Base-by-base conservation (phyloP, 2,888 invertebrate genomes). In the Eumacrocentrus americanus region DNA sequence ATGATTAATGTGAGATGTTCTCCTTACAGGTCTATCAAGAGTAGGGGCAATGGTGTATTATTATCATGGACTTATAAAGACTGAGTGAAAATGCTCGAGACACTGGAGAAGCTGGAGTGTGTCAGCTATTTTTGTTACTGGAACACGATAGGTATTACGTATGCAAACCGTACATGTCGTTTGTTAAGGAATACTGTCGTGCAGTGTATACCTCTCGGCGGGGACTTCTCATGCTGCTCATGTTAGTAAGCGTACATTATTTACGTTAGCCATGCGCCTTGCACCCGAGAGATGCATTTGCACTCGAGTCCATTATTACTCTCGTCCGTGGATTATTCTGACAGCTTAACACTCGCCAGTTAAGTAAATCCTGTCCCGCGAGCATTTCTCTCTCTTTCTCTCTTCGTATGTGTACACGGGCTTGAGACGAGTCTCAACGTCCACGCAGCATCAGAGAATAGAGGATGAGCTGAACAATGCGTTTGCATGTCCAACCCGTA, bases 341-440 rank as follows among this genome's bases (percentile, higher is more conserved):
- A 76, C 74, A 72, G 73, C 69, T 75, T 74, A 75, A 74, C 75
- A 70, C 73, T 72, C 73, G 64, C 67, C 67, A 65, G 76, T 74
- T 74, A 75, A 74, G 76, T 74, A 75, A 76, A 76, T 76, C 76
- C 72, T 59, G 66, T 67, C 70, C 66, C 67, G 55, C 62, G 63
- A 58, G 55, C 59, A 66, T 67, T 66, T 64, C 64, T 62, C 65
- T 48, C 50, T 35, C 22, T 34, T 50, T 42, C 59, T 34, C 34
- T 18, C 52, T 44, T 34, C 22, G 20, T 55, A 20, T 14, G 12
- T 57, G 40, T 34, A 22, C 44, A 29, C 18, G n/a, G 14, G 37
- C 11, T 35, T 9, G 23, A 48, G 20, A 2, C 22, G 9, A 12
- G 44, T 55, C 61, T 22, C 34, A n/a, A 29, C 20, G 47, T 46